Evolutionary conservation across 1,140 invertebrate genomes (phyloP).

Genomic region (Dendrolimus punctatus): DNA sequence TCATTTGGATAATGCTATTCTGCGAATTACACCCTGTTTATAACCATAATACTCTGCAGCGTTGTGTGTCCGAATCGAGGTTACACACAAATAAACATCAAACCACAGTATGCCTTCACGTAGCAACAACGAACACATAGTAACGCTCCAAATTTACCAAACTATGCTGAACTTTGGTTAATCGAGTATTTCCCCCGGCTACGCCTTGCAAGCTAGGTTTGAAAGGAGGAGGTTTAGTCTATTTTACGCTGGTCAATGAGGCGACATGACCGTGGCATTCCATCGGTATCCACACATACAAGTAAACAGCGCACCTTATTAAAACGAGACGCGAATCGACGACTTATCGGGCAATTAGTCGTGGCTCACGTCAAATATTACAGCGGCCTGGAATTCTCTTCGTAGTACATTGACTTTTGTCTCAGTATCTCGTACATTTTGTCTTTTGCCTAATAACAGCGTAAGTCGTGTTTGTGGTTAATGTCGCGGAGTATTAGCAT

Average conservation of each 20-base stretch:
- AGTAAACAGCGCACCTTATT: slow-evolving; percentile 65
- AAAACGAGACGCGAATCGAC: slow-evolving; percentile 70
- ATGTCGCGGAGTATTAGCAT: no score
- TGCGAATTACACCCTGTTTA: slow-evolving; percentile 63
- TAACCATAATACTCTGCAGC: slow-evolving; percentile 51
- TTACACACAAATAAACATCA: slow-evolving; percentile 49
- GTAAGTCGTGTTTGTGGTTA: background rate
- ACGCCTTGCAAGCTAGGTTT: slow-evolving; percentile 5
- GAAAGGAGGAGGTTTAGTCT: slow-evolving; percentile 32
- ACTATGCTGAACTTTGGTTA: slow-evolving; percentile 25
- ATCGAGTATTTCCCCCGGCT: slow-evolving; percentile 26
- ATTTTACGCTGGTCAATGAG: slow-evolving; percentile 27
- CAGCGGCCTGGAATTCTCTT: slow-evolving; percentile 38
- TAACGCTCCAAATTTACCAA: slow-evolving; percentile 39
- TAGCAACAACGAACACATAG: slow-evolving; percentile 62
- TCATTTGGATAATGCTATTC: slow-evolving; percentile 67
- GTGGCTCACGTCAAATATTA: slow-evolving; percentile 55
- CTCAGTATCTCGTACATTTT: slow-evolving; percentile 12
- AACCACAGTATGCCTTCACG: slow-evolving; percentile 44
- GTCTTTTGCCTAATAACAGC: slow-evolving; percentile 14
- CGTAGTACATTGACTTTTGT: slow-evolving; percentile 48
- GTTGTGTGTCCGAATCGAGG: slow-evolving; percentile 63
- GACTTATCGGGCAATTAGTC: slow-evolving; percentile 70
- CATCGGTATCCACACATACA: slow-evolving; percentile 58
- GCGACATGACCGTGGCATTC: slow-evolving; percentile 62